Conservation (phyloP, 2,888 invertebrate species). For the Euclidia mi region DNA sequence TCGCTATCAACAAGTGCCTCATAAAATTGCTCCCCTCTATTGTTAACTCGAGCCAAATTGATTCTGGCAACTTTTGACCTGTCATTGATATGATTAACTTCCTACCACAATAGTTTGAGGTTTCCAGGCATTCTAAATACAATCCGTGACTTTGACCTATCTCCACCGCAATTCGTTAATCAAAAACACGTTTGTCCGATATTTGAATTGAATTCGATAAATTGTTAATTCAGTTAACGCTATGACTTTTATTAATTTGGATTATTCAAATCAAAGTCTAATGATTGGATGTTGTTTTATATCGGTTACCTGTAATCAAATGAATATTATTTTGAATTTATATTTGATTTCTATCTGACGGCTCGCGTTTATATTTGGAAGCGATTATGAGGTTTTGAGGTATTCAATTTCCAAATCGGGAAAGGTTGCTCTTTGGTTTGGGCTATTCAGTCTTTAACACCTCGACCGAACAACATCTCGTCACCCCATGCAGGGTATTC, state of each 20-base stretch:
- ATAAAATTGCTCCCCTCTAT: slow-evolving; percentile 62
- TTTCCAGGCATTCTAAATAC: slow-evolving; percentile 18
- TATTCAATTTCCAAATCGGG: too few species aligned
- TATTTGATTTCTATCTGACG: too few species aligned
- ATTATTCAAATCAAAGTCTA: too few species aligned
- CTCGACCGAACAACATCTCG: too few species aligned
- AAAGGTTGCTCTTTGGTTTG: too few species aligned
- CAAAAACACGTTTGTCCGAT: background rate
- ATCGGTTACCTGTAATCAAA: too few species aligned
- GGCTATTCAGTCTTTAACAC: too few species aligned
- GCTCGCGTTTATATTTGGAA: too few species aligned
- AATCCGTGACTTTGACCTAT: slow-evolving; percentile 16
- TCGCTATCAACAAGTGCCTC: slow-evolving; percentile 68
- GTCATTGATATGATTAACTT: slow-evolving; percentile 39
- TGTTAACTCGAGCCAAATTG: slow-evolving; percentile 59
- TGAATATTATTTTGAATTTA: too few species aligned
- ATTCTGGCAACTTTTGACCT: slow-evolving; percentile 42
- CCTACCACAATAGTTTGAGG: slow-evolving; percentile 20
- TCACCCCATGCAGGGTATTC: too few species aligned
- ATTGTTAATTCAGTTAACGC: background rate
- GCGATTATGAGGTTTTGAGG: too few species aligned
- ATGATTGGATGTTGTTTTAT: too few species aligned
- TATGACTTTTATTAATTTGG: background rate
- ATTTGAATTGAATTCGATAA: background rate
- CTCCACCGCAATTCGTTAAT: background rate